These are phyloP conservation scores for Xanthia togata DNA, from an alignment of 2,888 invertebrate species.

Conservation along the genomic window DNA sequence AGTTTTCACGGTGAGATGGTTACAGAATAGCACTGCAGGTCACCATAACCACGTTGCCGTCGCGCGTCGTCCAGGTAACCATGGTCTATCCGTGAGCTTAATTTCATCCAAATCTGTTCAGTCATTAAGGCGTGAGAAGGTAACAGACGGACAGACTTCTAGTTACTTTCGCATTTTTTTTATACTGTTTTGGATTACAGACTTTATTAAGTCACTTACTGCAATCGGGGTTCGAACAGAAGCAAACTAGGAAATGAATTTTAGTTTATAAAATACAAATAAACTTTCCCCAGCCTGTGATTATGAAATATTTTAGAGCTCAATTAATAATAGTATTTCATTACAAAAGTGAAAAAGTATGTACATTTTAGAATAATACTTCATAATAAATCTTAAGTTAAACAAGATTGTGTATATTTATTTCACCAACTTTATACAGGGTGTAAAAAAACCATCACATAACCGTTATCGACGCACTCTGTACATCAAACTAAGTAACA, in stretches of 20 bases:
- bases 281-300: conserved; percentile 6
- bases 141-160: not conserved
- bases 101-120: not conserved
- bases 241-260: not conserved
- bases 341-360: conserved; percentile 33
- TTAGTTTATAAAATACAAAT: conserved; percentile 9
- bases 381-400: conserved; percentile 59
- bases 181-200: not conserved
- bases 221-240: not conserved
- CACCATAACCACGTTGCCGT: too few relatives aligned
- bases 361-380: conserved; percentile 57
- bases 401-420: conserved; percentile 44
- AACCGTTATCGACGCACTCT: not conserved
- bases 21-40: too few relatives aligned
- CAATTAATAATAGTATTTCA: conserved; percentile 36
- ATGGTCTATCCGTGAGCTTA: not conserved
- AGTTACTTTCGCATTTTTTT: not conserved
- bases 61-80: too few relatives aligned
- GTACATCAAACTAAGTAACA: not conserved
- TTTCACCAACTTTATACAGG: conserved; percentile 17
- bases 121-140: not conserved
- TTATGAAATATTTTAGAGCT: conserved; percentile 21
- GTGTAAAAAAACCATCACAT: not conserved
- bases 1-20: too few relatives aligned
- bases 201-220: not conserved